These are phyloP conservation scores for Rhinolophus ferrumequinum DNA, from an alignment of 2,113 vertebrate species.

Conservation along the genomic window DNA sequence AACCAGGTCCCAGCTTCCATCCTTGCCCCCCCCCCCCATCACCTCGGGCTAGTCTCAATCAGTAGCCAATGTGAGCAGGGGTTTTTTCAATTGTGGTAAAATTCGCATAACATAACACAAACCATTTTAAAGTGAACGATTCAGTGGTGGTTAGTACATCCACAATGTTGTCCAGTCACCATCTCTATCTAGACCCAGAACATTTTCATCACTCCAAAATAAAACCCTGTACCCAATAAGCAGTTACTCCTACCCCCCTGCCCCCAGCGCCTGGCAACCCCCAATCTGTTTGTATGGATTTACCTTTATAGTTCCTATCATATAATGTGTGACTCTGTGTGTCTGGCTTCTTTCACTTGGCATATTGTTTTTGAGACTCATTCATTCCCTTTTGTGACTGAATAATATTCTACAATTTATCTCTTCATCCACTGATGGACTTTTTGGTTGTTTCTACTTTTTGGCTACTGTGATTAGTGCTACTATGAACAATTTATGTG, in stretches of 20 bases:
- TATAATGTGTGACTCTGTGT: not conserved
- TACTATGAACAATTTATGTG: not conserved
- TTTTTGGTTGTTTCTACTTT: not conserved
- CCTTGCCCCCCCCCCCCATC: no score
- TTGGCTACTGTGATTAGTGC: not conserved
- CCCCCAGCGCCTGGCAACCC: not conserved
- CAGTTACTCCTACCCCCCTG: not conserved
- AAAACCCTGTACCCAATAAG: not conserved
- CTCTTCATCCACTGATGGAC: not conserved
- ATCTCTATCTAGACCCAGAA: not conserved
- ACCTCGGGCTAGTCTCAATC: not conserved
- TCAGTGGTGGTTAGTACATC: not conserved
- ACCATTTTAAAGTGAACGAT: not conserved
- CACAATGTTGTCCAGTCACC: fast-evolving
- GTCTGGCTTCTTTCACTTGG: not conserved
- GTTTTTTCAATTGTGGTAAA: not conserved
- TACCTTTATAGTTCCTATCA: not conserved
- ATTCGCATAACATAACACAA: not conserved
- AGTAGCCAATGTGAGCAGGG: not conserved
- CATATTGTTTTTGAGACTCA: not conserved
- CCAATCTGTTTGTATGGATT: not conserved
- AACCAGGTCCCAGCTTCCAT: not conserved
- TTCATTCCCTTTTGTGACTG: not conserved
- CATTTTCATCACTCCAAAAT: not conserved
- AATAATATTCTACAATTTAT: not conserved